Evolutionary conservation across 2,797 vertebrate genomes (phyloP).

Genomic region (Oceanodroma leucorhoa): DNA sequence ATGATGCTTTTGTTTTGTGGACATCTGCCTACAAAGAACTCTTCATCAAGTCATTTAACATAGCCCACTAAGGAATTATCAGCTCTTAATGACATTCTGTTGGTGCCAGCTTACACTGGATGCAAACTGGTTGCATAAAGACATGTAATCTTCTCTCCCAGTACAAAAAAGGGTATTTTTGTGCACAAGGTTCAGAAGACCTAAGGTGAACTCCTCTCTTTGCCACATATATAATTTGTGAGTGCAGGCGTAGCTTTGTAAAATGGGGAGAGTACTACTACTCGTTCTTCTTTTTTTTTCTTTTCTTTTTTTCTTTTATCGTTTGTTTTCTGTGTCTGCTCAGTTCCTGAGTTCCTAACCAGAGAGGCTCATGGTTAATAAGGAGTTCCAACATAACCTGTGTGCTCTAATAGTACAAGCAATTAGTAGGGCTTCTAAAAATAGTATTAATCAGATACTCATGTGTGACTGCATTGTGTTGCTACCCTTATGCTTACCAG

Average conservation of each 20-base stretch:
- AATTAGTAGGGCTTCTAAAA: neutral
- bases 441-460: neutral
- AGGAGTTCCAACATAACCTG: neutral
- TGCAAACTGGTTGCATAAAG: neutral
- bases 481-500: neutral
- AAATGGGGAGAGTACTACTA: accelerated
- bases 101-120: accelerated
- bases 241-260: neutral
- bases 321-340: neutral
- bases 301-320: accelerated
- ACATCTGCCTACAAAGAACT: neutral
- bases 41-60: neutral
- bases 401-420: neutral
- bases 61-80: neutral
- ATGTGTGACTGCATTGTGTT: neutral
- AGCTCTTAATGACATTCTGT: neutral
- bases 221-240: neutral
- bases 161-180: neutral
- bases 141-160: neutral
- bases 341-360: neutral
- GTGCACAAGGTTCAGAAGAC: neutral
- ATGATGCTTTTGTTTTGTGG: neutral
- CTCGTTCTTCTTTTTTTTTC: neutral
- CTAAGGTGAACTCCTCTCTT: neutral
- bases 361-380: neutral